These are phyloP conservation scores for Coregonus suidteri DNA, from an alignment of 2,797 vertebrate species.

Conservation along the genomic window DNA sequence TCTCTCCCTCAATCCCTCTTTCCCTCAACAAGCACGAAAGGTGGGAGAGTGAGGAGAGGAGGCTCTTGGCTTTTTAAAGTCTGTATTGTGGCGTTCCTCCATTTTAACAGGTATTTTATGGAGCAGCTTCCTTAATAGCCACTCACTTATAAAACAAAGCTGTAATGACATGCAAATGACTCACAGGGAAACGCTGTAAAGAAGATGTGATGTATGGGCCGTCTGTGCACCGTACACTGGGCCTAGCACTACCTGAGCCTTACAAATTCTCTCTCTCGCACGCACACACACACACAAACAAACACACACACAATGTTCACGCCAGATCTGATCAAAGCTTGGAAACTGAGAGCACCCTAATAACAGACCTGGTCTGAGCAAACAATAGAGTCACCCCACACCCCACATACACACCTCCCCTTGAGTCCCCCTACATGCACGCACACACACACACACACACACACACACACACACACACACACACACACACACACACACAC, in stretches of 20 bases:
- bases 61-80: conserved; percentile 72
- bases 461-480: conserved; percentile 31
- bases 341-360: not conserved
- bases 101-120: conserved; percentile 77
- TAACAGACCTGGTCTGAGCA: not conserved
- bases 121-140: conserved; percentile 76
- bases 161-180: conserved; percentile 80
- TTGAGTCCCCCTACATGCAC: not conserved
- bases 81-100: conserved; percentile 71
- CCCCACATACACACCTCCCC: not conserved
- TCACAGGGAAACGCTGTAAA: conserved; percentile 76
- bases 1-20: conserved; percentile 18
- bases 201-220: conserved; percentile 76
- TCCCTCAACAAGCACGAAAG: conserved; percentile 41
- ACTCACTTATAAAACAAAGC: conserved; percentile 79
- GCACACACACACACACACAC: conserved; percentile 27
- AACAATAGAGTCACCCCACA: not conserved
- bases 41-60: conserved; percentile 51
- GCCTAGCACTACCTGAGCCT: conserved; percentile 6
- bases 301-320: not conserved
- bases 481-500: not conserved
- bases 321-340: not conserved
- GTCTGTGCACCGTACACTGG: conserved; percentile 52
- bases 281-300: not conserved
- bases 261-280: not conserved